These are phyloP conservation scores for Ptychobarbus kaznakovi DNA, from an alignment of 2,797 vertebrate genomes.

Conservation along the genomic window DNA sequence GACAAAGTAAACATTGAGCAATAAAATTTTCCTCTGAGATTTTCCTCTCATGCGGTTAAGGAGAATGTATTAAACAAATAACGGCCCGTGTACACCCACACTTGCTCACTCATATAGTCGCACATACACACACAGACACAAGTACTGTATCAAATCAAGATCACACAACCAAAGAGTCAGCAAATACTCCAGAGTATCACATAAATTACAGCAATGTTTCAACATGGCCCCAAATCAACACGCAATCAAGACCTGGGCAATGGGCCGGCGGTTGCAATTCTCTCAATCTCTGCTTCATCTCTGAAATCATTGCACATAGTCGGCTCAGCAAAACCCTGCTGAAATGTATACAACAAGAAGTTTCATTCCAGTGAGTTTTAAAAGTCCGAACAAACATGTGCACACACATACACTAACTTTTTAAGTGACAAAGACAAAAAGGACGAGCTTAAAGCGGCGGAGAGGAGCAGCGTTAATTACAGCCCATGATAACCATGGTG, in stretches of 20 bases:
- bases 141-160: conserved; percentile 59
- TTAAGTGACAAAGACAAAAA: conserved; percentile 53
- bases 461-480: conserved; percentile 44
- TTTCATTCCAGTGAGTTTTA: neutral
- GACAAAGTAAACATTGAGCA: conserved; percentile 29
- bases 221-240: conserved; percentile 68
- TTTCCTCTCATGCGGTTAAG: neutral
- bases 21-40: neutral
- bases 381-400: neutral
- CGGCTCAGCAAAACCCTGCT: neutral
- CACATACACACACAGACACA: conserved; percentile 24
- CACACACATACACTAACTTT: neutral
- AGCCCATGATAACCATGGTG: conserved; percentile 32
- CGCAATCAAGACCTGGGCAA: conserved; percentile 70
- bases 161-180: conserved; percentile 63
- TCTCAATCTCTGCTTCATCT: conserved; percentile 45
- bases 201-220: conserved; percentile 68
- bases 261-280: conserved; percentile 48
- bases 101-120: conserved; percentile 11
- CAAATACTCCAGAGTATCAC: conserved; percentile 55
- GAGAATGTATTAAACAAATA: conserved; percentile 24
- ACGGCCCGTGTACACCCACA: neutral
- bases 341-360: conserved; percentile 2
- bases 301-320: conserved; percentile 27
- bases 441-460: conserved; percentile 40